phyloP scores from a whole-genome alignment of 2,113 vertebrate genomes.

The Perccottus glenii region DNA sequence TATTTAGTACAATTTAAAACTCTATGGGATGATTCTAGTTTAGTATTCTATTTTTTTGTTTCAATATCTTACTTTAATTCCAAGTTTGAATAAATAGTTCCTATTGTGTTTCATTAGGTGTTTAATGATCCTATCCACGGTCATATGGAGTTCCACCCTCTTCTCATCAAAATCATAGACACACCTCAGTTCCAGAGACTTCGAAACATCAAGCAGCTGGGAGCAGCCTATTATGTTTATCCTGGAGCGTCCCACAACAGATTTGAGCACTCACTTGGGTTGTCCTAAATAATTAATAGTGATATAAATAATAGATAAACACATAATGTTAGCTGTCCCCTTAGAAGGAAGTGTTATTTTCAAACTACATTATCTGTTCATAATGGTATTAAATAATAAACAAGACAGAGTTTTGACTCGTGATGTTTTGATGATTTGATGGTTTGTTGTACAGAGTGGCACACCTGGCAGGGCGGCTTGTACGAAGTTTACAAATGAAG shows the following conservation, averaged over 20 bases:
- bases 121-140: conserved; percentile 97
- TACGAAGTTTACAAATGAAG: conserved; percentile 71
- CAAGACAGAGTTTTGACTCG: too few species aligned
- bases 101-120: conserved; percentile 80
- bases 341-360: too few species aligned
- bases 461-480: conserved; percentile 84
- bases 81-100: too few species aligned
- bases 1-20: too few species aligned
- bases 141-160: conserved; percentile 89
- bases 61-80: too few species aligned
- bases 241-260: conserved; percentile 84
- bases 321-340: too few species aligned
- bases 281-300: not conserved
- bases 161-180: conserved; percentile 91
- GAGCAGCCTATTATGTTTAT: conserved; percentile 90
- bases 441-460: conserved; percentile 79
- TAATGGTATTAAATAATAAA: too few species aligned
- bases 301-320: too few species aligned
- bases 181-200: conserved; percentile 97
- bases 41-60: too few species aligned
- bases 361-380: too few species aligned
- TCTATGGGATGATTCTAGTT: too few species aligned
- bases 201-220: conserved; percentile 91
- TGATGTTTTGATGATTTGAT: not conserved
- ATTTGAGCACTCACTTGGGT: conserved; percentile 34